These are phyloP conservation scores for Rachycentron canadum DNA, from an alignment of 2,797 vertebrate genomes.

Conservation along the genomic window DNA sequence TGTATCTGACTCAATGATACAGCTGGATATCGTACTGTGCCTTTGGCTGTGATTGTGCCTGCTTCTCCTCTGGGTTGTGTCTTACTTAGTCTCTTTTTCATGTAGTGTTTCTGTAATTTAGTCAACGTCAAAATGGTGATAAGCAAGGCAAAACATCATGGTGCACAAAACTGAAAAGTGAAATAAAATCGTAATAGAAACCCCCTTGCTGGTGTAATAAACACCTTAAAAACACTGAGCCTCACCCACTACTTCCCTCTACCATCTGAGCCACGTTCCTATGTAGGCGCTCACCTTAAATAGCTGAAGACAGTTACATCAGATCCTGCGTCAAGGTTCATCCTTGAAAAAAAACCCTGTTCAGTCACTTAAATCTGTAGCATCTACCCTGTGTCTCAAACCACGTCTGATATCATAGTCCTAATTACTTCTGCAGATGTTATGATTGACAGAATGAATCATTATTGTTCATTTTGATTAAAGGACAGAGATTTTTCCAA, in stretches of 20 bases:
- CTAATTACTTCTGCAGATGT: background rate
- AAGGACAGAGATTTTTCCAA: background rate
- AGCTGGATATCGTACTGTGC: background rate
- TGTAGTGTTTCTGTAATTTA: conserved; percentile 2
- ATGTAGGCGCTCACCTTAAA: conserved; percentile 67
- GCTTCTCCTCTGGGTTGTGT: background rate
- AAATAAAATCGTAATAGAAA: conserved; percentile 26
- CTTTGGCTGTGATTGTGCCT: background rate
- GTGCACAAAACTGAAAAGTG: background rate
- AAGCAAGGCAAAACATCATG: background rate
- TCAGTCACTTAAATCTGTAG: background rate
- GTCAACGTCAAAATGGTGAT: conserved; percentile 6
- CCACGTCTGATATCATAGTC: background rate
- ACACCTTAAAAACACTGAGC: conserved; percentile 25
- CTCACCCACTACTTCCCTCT: conserved; percentile 50
- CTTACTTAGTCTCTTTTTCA: background rate
- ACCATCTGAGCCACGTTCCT: conserved; percentile 40
- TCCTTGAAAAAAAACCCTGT: background rate
- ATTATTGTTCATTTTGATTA: background rate
- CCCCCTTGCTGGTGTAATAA: conserved; percentile 26
- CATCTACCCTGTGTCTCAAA: background rate
- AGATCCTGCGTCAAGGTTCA: conserved; percentile 34
- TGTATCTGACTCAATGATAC: background rate
- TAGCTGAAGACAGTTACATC: conserved; percentile 62
- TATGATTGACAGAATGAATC: background rate